Evolutionary conservation across 2,797 vertebrate genomes (phyloP).

Genomic region (Naso thynnoides): DNA sequence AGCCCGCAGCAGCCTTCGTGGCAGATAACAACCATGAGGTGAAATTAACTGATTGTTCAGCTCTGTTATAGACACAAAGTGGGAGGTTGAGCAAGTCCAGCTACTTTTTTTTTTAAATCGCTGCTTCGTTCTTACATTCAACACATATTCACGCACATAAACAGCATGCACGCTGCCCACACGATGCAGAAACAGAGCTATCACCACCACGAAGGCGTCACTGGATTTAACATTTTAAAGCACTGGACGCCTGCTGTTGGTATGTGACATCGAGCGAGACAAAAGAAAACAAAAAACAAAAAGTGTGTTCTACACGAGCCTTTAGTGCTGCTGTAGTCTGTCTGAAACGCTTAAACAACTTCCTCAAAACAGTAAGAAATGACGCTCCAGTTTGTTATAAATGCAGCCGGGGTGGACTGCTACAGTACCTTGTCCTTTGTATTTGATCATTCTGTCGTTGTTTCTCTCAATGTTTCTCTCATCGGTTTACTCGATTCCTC

Average conservation of each 20-base stretch:
- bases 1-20: background rate
- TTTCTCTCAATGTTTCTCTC: slow-evolving; percentile 13
- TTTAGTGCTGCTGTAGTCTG: background rate
- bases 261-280: background rate
- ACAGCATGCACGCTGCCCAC: background rate
- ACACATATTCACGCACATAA: background rate
- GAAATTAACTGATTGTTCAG: background rate
- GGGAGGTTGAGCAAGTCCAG: background rate
- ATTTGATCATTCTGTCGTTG: slow-evolving; percentile 47
- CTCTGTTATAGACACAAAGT: background rate
- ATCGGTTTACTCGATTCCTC: background rate
- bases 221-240: background rate
- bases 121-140: background rate
- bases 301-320: background rate
- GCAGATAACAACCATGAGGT: background rate
- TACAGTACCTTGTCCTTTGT: slow-evolving; percentile 55
- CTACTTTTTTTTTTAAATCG: background rate
- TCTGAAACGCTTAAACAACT: background rate
- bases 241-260: background rate
- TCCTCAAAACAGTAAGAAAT: background rate
- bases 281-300: slow-evolving; percentile 2
- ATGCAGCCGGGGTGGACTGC: background rate
- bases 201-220: background rate
- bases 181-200: background rate
- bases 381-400: background rate